These are phyloP conservation scores for Ptychobarbus kaznakovi DNA, from an alignment of 2,797 vertebrate genomes.

Conservation along the genomic window DNA sequence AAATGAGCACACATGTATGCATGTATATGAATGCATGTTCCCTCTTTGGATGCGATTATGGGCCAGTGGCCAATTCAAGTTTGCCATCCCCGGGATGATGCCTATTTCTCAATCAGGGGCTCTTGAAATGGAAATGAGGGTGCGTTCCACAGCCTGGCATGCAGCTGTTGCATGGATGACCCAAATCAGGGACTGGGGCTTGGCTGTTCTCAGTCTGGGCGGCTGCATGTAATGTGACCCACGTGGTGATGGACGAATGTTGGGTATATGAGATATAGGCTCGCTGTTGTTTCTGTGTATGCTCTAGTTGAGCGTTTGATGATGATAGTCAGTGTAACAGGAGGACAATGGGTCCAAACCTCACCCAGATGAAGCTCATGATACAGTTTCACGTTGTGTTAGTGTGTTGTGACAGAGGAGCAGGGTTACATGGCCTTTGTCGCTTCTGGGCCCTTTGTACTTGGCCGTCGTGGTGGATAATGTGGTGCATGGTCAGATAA, in stretches of 20 bases:
- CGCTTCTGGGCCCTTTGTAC: slow-evolving; percentile 37
- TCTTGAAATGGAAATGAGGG: slow-evolving; percentile 58
- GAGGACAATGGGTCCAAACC: slow-evolving; percentile 39
- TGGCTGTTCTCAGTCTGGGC: slow-evolving; percentile 2
- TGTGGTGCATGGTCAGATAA: slow-evolving; percentile 36
- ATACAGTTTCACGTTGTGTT: slow-evolving; percentile 42
- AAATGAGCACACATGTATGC: neutral
- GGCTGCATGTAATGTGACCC: slow-evolving; percentile 36
- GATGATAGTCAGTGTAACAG: slow-evolving; percentile 6
- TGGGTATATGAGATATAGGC: slow-evolving; percentile 11
- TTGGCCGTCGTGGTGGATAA: slow-evolving; percentile 22
- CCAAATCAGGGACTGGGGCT: slow-evolving; percentile 48
- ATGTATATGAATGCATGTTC: neutral
- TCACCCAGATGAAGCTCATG: slow-evolving; percentile 38
- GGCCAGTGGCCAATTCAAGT: slow-evolving; percentile 46
- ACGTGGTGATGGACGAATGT: slow-evolving; percentile 22
- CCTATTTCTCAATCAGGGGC: slow-evolving; percentile 40
- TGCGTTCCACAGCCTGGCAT: slow-evolving; percentile 48
- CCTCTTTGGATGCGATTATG: slow-evolving; percentile 28
- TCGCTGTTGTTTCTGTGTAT: neutral
- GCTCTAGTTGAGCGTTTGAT: slow-evolving; percentile 16
- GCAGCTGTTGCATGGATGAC: slow-evolving; percentile 53
- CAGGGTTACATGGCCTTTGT: slow-evolving; percentile 47
- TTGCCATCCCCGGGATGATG: slow-evolving; percentile 33
- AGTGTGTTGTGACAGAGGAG: slow-evolving; percentile 30